Conservation (phyloP, 2,113 vertebrate genomes). For the Chaenocephalus aceratus region DNA sequence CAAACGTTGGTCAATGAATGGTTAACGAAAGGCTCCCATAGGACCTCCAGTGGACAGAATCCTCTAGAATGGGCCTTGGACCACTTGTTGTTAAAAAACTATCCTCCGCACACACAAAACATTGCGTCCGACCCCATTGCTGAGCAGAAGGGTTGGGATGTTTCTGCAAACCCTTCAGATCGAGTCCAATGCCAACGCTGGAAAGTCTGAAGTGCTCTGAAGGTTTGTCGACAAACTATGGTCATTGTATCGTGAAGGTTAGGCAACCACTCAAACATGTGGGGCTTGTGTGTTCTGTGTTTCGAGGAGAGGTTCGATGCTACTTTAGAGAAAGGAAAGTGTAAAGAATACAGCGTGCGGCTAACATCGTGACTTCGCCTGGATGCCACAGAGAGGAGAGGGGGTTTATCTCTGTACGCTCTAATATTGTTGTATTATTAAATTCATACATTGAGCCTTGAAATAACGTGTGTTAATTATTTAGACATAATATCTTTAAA, state of each 20-base stretch:
- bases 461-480: background rate
- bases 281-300: background rate
- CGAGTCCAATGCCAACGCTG: background rate
- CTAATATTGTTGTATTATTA: no score
- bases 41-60: no score
- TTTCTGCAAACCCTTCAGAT: no score
- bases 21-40: no score
- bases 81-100: no score
- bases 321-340: background rate
- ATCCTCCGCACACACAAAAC: no score
- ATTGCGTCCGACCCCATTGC: no score
- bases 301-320: background rate
- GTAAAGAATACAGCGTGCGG: background rate
- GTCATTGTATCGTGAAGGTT: background rate
- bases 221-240: background rate
- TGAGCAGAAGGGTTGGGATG: background rate
- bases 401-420: no score
- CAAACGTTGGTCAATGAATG: no score
- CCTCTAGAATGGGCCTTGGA: no score
- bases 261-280: background rate
- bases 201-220: no score
- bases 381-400: background rate
- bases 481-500: no score
- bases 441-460: background rate
- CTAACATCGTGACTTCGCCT: background rate